Conservation (phyloP, 2,113 vertebrate species). For the Amblyopsis rosae region DNA sequence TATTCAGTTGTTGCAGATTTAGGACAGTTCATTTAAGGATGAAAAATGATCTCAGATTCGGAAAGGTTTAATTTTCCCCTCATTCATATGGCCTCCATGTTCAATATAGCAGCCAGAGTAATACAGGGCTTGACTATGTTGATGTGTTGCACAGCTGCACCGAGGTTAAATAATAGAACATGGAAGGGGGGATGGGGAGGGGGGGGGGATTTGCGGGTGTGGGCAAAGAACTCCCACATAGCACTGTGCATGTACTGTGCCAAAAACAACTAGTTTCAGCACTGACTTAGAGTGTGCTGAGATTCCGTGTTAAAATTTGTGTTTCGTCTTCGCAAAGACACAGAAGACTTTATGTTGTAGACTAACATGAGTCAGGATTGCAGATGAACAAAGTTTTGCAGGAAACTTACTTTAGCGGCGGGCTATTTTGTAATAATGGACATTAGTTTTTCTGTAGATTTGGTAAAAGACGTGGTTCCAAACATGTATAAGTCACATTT, state of each 20-base stretch:
- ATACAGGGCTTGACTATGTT: conserved; percentile 27
- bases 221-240: conserved; percentile 1
- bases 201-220: conserved; percentile 19
- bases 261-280: conserved; percentile 58
- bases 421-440: no score
- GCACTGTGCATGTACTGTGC: conserved; percentile 34
- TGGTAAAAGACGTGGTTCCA: no score
- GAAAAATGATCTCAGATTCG: no score
- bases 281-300: conserved; percentile 57
- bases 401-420: no score
- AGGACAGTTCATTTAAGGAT: no score
- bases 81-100: neutral
- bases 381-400: no score
- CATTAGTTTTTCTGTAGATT: no score
- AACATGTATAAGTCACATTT: no score
- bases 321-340: conserved; percentile 41
- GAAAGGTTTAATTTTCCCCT: neutral
- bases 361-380: conserved; percentile 8
- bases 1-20: no score
- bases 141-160: conserved; percentile 54
- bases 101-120: conserved; percentile 9
- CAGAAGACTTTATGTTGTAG: conserved; percentile 36
- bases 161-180: conserved; percentile 49
- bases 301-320: conserved; percentile 53
- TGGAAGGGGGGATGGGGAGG: neutral